Evolutionary conservation across 2,113 vertebrate genomes (phyloP).

Genomic region (Lichenostomus cassidix): DNA sequence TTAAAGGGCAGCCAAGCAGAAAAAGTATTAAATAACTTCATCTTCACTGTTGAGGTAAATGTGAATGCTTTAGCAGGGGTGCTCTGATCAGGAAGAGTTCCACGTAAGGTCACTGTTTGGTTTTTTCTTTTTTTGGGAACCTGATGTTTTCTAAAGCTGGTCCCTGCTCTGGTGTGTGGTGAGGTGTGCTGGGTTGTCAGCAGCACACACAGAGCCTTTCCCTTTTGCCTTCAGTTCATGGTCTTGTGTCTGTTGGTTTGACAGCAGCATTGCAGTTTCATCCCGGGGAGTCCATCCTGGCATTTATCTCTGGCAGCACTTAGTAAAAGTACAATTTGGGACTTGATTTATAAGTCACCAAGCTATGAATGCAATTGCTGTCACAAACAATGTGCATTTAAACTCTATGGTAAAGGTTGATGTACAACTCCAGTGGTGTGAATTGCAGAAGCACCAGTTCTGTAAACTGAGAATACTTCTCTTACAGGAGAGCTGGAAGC

Average conservation of each 20-base stretch:
- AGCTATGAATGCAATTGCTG: background rate
- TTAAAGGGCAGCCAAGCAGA: background rate
- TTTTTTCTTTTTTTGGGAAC: too few relatives aligned
- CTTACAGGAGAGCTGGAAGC: background rate
- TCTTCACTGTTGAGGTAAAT: background rate
- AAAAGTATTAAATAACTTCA: background rate
- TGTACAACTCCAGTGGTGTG: background rate
- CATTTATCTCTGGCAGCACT: background rate
- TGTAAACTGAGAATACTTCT: background rate
- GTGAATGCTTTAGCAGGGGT: background rate
- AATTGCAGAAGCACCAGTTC: background rate
- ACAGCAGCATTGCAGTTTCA: background rate
- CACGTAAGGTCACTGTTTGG: background rate
- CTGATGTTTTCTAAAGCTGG: background rate
- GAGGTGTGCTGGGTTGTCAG: background rate
- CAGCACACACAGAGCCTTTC: fast-evolving
- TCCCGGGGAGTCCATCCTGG: background rate
- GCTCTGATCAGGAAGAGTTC: background rate
- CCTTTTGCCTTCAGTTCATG: fast-evolving
- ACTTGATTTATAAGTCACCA: background rate
- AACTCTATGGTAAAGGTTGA: background rate
- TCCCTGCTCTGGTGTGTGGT: background rate
- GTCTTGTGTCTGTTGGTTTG: background rate
- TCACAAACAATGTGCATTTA: background rate
- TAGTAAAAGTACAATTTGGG: background rate